Evolutionary conservation across 1,140 invertebrate genomes (phyloP).

Genomic region (Dinothrombium tinctorium): DNA sequence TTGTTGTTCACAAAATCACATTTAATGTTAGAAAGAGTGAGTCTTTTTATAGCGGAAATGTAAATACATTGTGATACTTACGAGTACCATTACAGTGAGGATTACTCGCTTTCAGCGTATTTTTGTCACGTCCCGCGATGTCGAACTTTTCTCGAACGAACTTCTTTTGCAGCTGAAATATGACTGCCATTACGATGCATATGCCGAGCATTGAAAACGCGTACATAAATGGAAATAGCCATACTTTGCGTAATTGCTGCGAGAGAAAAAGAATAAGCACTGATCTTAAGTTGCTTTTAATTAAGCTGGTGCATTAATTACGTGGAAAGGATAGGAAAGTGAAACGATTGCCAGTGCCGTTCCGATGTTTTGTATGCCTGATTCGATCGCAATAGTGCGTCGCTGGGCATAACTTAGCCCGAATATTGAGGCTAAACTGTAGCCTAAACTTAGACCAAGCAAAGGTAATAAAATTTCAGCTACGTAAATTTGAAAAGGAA

Average conservation of each 20-base stretch:
- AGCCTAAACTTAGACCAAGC: conserved; percentile 22
- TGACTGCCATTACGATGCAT: conserved; percentile 13
- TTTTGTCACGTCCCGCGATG: too few species aligned
- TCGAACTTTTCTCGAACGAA: too few species aligned
- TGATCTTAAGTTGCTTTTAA: not conserved
- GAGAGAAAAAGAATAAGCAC: conserved; percentile 4
- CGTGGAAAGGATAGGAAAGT: conserved; percentile 16
- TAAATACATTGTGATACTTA: too few species aligned
- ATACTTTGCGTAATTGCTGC: conserved; percentile 14
- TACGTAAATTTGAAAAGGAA: conserved; percentile 20
- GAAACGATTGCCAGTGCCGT: conserved; percentile 17
- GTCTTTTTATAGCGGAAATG: too few species aligned
- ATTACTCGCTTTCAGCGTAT: too few species aligned
- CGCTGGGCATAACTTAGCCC: conserved; percentile 15
- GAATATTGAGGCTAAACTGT: conserved; percentile 18
- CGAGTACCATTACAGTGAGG: too few species aligned
- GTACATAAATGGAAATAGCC: conserved; percentile 16
- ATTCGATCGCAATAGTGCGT: conserved; percentile 24
- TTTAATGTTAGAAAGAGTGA: too few species aligned
- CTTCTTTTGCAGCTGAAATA: too few species aligned
- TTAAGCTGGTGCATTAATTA: conserved; percentile 5
- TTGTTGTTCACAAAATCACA: too few species aligned
- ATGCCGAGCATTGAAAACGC: conserved; percentile 16
- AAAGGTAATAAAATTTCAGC: conserved; percentile 19
- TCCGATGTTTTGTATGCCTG: conserved; percentile 24